Conservation (phyloP, 2,888 invertebrate species). For the Eupithecia centaureata region DNA sequence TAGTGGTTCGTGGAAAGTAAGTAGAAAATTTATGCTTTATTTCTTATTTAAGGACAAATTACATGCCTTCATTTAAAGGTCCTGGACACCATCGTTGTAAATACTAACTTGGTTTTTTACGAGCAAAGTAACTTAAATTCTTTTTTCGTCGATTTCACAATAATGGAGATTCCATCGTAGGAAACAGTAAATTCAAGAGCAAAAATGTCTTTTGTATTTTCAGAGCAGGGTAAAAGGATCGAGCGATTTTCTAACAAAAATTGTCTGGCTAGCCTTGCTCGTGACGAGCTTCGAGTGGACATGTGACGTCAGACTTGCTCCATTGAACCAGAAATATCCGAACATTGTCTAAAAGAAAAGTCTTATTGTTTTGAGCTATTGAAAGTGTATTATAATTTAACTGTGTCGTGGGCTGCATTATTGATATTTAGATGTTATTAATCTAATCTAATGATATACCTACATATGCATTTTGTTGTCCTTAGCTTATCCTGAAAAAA, state of each 20-base stretch:
- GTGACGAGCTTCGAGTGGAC: conserved; percentile 9
- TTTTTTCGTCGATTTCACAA: background rate
- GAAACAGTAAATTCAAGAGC: background rate
- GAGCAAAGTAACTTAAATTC: background rate
- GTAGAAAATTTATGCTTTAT: too few species aligned
- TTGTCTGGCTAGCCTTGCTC: conserved; percentile 3
- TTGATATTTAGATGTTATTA: too few species aligned
- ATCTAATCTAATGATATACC: too few species aligned
- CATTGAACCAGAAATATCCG: conserved; percentile 3
- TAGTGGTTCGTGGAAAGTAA: too few species aligned
- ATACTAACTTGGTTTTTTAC: too few species aligned
- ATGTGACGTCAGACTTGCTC: conserved; percentile 10
- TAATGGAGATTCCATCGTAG: background rate
- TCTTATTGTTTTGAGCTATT: background rate
- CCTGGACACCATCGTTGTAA: too few species aligned
- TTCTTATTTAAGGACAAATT: too few species aligned
- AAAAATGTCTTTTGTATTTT: conserved; percentile 16
- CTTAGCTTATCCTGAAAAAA: too few species aligned
- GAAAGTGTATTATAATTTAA: background rate
- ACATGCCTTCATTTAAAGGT: too few species aligned
- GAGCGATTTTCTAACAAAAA: conserved; percentile 15
- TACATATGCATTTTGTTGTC: too few species aligned
- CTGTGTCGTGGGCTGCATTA: background rate
- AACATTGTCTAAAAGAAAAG: background rate
- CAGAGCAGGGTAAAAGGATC: conserved; percentile 13